Conservation (phyloP, 2,113 vertebrate species). For the Pheucticus melanocephalus region DNA sequence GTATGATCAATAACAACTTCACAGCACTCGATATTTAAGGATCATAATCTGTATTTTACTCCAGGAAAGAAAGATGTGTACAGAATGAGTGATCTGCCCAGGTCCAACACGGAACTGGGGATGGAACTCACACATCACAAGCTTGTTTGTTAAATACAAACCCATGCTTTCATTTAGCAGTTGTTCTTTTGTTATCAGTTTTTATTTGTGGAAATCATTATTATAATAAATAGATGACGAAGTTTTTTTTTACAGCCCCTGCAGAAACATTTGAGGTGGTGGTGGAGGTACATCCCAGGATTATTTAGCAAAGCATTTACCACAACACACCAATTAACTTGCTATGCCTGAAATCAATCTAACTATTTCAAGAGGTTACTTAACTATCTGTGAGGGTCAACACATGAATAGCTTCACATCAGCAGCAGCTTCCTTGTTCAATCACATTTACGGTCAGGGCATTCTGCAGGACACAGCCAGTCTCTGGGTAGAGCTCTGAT, state of each 20-base stretch:
- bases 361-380: background rate
- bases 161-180: background rate
- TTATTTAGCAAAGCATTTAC: background rate
- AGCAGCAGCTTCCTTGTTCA: background rate
- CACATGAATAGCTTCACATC: background rate
- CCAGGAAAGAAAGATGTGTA: background rate
- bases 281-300: background rate
- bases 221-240: background rate
- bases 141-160: background rate
- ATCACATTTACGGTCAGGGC: background rate
- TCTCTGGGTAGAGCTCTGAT: background rate
- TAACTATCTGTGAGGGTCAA: background rate
- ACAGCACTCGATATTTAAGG: background rate
- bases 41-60: slow-evolving; percentile 18
- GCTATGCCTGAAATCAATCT: background rate
- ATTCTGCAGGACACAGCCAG: background rate
- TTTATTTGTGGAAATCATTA: background rate
- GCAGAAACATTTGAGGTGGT: background rate
- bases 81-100: background rate
- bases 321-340: background rate
- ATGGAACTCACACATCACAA: background rate
- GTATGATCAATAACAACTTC: slow-evolving; percentile 37
- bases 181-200: background rate
- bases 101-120: background rate
- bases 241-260: background rate